Evolutionary conservation across 2,888 invertebrate genomes (phyloP).

Genomic region (Herminia tarsipennalis): DNA sequence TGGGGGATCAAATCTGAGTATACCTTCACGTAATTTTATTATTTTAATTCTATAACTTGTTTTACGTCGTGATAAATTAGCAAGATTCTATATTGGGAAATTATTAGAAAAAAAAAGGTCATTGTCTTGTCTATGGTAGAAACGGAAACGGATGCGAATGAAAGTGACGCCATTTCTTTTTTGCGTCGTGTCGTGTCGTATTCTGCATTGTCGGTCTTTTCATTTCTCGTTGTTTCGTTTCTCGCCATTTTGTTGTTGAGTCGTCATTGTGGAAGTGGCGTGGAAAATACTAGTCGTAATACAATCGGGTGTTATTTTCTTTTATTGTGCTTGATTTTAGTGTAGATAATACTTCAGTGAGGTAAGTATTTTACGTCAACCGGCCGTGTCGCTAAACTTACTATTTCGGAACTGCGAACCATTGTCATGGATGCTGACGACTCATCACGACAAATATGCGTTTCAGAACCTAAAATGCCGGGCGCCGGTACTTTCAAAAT

Average conservation of each 20-base stretch:
- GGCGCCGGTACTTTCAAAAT: slow-evolving; percentile 98
- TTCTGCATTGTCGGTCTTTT: slow-evolving; percentile 12
- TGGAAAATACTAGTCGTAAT: slow-evolving; percentile 3
- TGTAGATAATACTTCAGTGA: slow-evolving; percentile 34
- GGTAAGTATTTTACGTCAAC: slow-evolving; percentile 54
- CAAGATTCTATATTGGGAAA: no score
- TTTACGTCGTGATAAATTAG: no score
- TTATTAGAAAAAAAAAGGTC: neutral
- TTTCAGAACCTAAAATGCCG: slow-evolving; percentile 90
- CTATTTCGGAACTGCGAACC: slow-evolving; percentile 57
- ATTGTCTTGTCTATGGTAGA: slow-evolving; percentile 4
- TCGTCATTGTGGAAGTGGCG: slow-evolving; percentile 2
- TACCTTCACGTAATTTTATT: no score
- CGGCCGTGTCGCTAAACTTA: slow-evolving; percentile 15
- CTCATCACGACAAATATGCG: slow-evolving; percentile 84
- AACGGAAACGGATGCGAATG: slow-evolving; percentile 15
- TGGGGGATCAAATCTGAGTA: no score
- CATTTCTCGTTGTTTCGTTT: neutral
- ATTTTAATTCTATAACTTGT: no score
- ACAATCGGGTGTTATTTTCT: slow-evolving; percentile 27
- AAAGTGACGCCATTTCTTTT: neutral
- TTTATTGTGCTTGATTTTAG: slow-evolving; percentile 35
- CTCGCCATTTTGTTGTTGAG: slow-evolving; percentile 37
- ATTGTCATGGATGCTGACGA: slow-evolving; percentile 75
- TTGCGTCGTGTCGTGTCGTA: slow-evolving; percentile 1